Evolutionary conservation across 1,140 invertebrate genomes (phyloP).

Genomic region (Reticulitermes speratus): DNA sequence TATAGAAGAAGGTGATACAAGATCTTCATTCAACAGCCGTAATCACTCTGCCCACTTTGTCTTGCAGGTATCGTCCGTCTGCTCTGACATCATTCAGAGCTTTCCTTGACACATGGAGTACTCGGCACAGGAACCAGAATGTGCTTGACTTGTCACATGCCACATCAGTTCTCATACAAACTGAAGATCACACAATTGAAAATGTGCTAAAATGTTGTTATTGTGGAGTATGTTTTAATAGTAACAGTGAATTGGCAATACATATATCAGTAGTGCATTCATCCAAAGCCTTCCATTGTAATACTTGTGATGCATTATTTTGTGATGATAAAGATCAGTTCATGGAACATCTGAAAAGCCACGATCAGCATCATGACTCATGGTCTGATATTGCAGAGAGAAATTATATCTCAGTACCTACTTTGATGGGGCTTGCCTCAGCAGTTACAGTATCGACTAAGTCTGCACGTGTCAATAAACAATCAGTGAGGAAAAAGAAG

Average conservation of each 20-base stretch:
- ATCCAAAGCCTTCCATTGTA: slow-evolving; percentile 32
- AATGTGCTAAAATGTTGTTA: background rate
- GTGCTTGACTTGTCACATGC: background rate
- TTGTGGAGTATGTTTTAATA: background rate
- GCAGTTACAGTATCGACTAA: background rate
- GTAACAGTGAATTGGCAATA: background rate
- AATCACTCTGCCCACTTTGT: slow-evolving; percentile 26
- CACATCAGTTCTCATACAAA: background rate
- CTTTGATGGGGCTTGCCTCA: background rate
- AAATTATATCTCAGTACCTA: background rate
- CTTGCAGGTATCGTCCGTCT: slow-evolving; percentile 24
- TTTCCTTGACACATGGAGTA: slow-evolving; percentile 13
- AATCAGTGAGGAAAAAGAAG: background rate
- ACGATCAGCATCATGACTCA: slow-evolving; percentile 20
- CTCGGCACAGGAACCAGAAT: background rate
- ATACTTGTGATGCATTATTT: slow-evolving; percentile 38
- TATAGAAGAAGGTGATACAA: background rate
- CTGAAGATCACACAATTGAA: background rate
- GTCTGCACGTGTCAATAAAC: background rate
- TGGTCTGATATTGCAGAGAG: background rate
- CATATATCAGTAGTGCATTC: background rate
- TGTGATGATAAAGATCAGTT: slow-evolving; percentile 35
- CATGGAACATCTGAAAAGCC: slow-evolving; percentile 34
- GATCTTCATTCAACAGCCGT: slow-evolving; percentile 17
- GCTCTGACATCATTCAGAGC: slow-evolving; percentile 25